Base-by-base conservation (phyloP, 2,113 vertebrate species). In the Ploceus nigricollis region DNA sequence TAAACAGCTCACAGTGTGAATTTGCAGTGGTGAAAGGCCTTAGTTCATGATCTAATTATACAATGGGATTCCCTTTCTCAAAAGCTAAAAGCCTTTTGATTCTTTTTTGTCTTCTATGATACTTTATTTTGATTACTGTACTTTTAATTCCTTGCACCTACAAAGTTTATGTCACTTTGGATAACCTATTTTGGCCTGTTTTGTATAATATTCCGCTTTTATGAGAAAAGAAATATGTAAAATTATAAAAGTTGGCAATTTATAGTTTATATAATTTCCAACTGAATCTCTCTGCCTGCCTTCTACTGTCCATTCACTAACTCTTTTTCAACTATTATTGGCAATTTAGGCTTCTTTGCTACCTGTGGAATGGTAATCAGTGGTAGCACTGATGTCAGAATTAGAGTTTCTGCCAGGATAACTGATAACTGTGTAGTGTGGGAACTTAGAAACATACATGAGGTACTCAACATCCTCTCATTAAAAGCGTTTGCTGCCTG, bases 31-130 rank as follows among this genome's bases (percentile, higher is more conserved):
- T 92, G 82, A 95, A 97, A 89, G 96, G 78, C 80, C 93, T 92
- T 94, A 94, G 92, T 89, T 96, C 96, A 97, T 96, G 96, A 95
- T 97, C 94, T 95, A 90, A 97, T 97, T 96, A 93, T 94, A 93
- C 87, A 97, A 87, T 61, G 80, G 92, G 93, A 96, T 97, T 97
- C 81, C 87, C 94, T 94, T 95, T 96, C 90, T 82, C 39, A 92
- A 96, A 95, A 85, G 70, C 81, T 78, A 97, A 96, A 97, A 96
- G 75, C 31, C 25, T 93, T 94, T 94, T 91, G 92, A 96, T 89
- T 75, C 33, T 70, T 51, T 82, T 76, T 95, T 87, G 82, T 94
- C 93, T 87, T 89, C 58, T 87, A 82, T 93, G 69, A 89, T 85
- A 60, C 66, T 94, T 94, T 95, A 87, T 85, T 92, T 96, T 97